phyloP scores from a whole-genome alignment of 2,113 vertebrate species.

The Pseudois nayaur region DNA sequence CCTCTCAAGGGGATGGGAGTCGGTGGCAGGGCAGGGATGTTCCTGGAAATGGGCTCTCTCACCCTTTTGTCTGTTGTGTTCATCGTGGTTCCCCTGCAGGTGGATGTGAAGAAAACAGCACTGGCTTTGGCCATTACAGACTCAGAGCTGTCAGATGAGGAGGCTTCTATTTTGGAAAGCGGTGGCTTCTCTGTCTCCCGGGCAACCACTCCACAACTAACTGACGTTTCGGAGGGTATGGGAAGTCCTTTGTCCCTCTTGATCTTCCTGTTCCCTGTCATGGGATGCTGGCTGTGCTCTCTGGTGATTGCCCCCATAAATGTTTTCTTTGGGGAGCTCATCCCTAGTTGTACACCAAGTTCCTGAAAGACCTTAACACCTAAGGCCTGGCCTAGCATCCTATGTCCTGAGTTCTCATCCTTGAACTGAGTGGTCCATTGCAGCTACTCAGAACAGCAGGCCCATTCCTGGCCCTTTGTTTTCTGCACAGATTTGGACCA shows the following conservation, averaged over 20 bases:
- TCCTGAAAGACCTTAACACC: neutral
- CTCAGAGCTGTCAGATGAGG: conserved; percentile 97
- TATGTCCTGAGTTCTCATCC: neutral
- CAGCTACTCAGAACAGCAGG: neutral
- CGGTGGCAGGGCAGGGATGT: too few species aligned
- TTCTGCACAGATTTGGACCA: conserved; percentile 91
- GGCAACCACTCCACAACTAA: conserved; percentile 96
- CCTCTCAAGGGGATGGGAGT: neutral
- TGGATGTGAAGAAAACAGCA: conserved; percentile 92
- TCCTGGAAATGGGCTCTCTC: neutral
- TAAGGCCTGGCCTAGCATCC: neutral
- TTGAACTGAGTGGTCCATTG: neutral
- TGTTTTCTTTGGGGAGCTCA: neutral
- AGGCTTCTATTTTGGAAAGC: conserved; percentile 97
- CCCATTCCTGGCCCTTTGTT: conserved; percentile 1
- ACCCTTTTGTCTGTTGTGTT: neutral
- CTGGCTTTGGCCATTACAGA: conserved; percentile 98
- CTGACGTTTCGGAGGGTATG: conserved; percentile 94
- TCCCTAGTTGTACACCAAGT: neutral
- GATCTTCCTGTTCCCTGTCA: neutral
- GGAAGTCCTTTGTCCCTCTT: neutral
- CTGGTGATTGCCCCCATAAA: neutral
- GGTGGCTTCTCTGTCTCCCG: conserved; percentile 97
- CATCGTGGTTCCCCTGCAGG: conserved; percentile 72
- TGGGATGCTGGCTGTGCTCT: neutral